Conservation (phyloP, 2,113 vertebrate species). For the Corythaixoides concolor region DNA sequence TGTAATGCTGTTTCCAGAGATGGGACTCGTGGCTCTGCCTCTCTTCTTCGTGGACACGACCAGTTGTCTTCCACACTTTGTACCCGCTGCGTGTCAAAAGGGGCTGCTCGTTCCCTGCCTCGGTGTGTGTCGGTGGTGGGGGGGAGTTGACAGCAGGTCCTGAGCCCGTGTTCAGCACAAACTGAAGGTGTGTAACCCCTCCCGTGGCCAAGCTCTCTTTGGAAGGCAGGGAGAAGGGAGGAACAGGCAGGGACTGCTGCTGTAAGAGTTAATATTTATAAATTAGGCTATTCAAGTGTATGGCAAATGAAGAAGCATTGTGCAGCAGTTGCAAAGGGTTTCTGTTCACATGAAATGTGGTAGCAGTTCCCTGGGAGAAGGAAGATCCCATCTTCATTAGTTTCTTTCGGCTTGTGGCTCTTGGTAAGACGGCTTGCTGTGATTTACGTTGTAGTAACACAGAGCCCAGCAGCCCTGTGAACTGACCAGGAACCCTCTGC, state of each 20-base stretch:
- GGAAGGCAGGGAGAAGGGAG: neutral
- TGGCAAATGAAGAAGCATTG: neutral
- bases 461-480: neutral
- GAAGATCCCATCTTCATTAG: neutral
- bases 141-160: neutral
- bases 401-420: neutral
- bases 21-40: neutral
- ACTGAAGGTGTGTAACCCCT: neutral
- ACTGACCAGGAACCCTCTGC: neutral
- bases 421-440: neutral
- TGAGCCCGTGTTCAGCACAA: neutral
- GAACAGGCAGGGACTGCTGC: neutral
- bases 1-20: neutral
- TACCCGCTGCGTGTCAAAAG: too few species aligned
- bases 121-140: fast-evolving
- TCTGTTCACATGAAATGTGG: neutral
- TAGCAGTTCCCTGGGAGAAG: neutral
- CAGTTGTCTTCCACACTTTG: fast-evolving
- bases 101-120: neutral
- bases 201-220: neutral
- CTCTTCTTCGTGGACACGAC: neutral
- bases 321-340: neutral
- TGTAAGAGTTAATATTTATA: too few species aligned
- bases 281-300: neutral
- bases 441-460: too few species aligned